Evolutionary conservation across 1,140 invertebrate species (phyloP).

Genomic region (Euura lappo): DNA sequence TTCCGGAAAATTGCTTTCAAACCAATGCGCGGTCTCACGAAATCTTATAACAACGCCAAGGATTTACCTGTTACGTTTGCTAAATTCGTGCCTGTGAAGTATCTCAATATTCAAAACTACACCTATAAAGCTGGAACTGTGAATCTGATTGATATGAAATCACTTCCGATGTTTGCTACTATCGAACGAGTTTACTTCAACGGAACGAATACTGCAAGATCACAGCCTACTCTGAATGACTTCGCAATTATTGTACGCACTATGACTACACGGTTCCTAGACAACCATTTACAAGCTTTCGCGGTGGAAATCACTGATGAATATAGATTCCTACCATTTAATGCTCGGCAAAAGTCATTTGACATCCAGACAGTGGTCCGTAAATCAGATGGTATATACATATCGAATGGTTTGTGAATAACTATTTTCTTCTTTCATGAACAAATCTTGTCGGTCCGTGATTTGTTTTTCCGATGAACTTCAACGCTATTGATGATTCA

Average conservation of each 20-base stretch:
- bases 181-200: neutral
- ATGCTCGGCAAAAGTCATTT: no score
- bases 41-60: neutral
- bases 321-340: no score
- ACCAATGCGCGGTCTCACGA: neutral
- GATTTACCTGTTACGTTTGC: neutral
- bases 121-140: neutral
- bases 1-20: neutral
- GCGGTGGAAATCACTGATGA: no score
- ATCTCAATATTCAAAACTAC: neutral
- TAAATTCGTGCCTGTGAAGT: neutral
- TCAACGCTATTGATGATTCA: no score
- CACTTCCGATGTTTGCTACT: neutral
- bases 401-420: no score
- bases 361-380: no score
- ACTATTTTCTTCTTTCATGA: no score
- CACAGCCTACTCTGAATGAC: neutral
- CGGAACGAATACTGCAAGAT: neutral
- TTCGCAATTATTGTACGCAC: neutral
- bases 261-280: neutral
- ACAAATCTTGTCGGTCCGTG: no score
- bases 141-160: neutral
- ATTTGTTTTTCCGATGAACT: no score
- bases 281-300: neutral
- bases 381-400: no score